Percentiles rank a stretch among this genome's conserved stretches.
Evolutionary conservation across 2,113 vertebrate species (phyloP).

Genomic region (Chiloscyllium plagiosum): DNA sequence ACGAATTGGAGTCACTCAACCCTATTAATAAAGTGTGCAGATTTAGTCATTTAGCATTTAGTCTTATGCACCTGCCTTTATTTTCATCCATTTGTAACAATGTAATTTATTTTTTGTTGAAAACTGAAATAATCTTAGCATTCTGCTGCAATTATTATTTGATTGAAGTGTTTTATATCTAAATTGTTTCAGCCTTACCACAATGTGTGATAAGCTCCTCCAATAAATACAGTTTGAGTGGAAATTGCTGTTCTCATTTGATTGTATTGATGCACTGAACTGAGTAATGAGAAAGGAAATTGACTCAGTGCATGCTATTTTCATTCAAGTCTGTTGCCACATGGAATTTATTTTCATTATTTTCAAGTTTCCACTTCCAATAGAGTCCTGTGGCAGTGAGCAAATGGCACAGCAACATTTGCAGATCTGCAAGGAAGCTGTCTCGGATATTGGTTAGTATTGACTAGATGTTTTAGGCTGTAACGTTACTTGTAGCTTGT

Average conservation of each 20-base stretch:
- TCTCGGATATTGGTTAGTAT: background rate
- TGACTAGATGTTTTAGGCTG: background rate
- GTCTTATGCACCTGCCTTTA: background rate
- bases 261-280: background rate
- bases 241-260: background rate
- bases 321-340: conserved; percentile 1
- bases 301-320: background rate
- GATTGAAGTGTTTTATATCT: background rate
- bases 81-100: background rate
- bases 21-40: background rate
- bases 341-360: background rate
- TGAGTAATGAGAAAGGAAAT: conserved; percentile 10
- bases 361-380: background rate
- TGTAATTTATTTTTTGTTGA: background rate
- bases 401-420: background rate
- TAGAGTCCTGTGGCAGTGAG: background rate
- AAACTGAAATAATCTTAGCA: background rate
- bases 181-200: background rate
- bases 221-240: background rate
- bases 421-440: background rate
- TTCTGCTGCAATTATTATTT: background rate
- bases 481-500: background rate
- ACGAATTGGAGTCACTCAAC: background rate
- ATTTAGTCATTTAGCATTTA: background rate
- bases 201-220: background rate